Conservation (phyloP, 1,140 invertebrate genomes). For the Chironomus striatipennis region DNA sequence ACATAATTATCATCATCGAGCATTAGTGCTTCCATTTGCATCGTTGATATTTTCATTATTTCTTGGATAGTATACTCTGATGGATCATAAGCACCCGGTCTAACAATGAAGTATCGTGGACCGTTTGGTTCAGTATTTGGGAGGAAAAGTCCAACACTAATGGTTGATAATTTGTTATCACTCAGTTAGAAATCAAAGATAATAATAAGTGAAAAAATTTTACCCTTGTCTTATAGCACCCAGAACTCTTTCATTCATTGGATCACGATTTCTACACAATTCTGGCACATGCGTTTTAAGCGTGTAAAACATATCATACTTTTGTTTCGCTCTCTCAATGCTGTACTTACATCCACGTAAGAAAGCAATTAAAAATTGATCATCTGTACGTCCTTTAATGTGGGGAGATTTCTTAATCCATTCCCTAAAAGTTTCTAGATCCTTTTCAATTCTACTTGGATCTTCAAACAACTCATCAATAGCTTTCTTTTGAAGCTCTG, state of each 20-base stretch:
- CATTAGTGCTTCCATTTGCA: slow-evolving; percentile 33
- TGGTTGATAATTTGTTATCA: background rate
- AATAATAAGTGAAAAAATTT: slow-evolving; percentile 26
- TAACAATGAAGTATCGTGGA: slow-evolving; percentile 44
- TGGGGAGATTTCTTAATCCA: slow-evolving; percentile 57
- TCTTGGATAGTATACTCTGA: slow-evolving; percentile 33
- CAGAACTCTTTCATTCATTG: slow-evolving; percentile 33
- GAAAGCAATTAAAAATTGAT: slow-evolving; percentile 52
- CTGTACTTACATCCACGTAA: slow-evolving; percentile 60
- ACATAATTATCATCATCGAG: slow-evolving; percentile 37
- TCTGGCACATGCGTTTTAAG: slow-evolving; percentile 50
- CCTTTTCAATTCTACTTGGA: slow-evolving; percentile 44
- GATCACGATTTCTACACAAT: slow-evolving; percentile 37
- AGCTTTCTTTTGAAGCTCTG: slow-evolving; percentile 43
- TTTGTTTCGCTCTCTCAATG: slow-evolving; percentile 53
- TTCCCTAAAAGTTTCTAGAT: slow-evolving; percentile 48
- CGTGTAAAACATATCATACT: slow-evolving; percentile 54
- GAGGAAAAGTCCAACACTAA: slow-evolving; percentile 33
- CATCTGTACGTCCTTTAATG: slow-evolving; percentile 44
- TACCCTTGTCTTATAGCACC: slow-evolving; percentile 44
- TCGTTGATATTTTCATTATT: slow-evolving; percentile 31
- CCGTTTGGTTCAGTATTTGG: slow-evolving; percentile 39
- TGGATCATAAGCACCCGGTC: slow-evolving; percentile 37
- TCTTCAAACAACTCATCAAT: slow-evolving; percentile 51
- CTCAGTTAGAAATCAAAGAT: no score